Base-by-base conservation (phyloP, 1,140 invertebrate species). In the Meloidogyne hapla region DNA sequence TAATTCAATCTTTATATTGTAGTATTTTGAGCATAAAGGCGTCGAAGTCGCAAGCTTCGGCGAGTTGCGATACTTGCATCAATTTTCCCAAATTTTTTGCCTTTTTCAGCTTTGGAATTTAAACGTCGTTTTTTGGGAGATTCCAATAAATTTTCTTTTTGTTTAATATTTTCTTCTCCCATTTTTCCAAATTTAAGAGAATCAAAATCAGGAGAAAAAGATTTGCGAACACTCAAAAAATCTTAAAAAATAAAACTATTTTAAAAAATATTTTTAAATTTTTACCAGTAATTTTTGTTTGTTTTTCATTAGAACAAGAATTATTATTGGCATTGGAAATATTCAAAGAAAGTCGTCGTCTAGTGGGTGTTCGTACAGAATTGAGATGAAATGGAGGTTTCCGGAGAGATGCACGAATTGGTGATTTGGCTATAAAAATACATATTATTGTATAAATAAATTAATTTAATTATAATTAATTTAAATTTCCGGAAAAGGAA, bases 281-380 rank as follows among this genome's bases (percentile, higher is more conserved):
- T 56, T 56, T 56, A 56, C 48, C 48, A n/a, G 48, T 56, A n/a
- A 56, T 56, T 56, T 56, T 56, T 56, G 48, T 56, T 56, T 56
- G 48, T 56, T 56, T 56, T 56, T 56, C 48, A 56, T n/a, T 56
- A 56, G n/a, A 15, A 15, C 18, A 56, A 56, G 8, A 56, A 8
- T 15, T 5, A 56, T 56, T 56, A 8, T 56, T 56, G 6, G 3
- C n/a, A 56, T 56, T 56, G n/a, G 18, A 21, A 56, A 56, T 56
- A 56, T 56, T 56, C 0, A 56, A 5, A 56, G 48, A 56, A 56
- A 56, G n/a, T n/a, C 48, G 48, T 5, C 48, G 18, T 56, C 48
- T 56, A 56, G 45, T 48, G 18, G 48, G 48, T 1, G 48, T 56
- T 21, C 48, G 4, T n/a, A 18, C 48, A 56, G 48, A 56, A 56